These are phyloP conservation scores for Ptychadena robeensis DNA, from an alignment of 2,797 vertebrate species.

Conservation along the genomic window DNA sequence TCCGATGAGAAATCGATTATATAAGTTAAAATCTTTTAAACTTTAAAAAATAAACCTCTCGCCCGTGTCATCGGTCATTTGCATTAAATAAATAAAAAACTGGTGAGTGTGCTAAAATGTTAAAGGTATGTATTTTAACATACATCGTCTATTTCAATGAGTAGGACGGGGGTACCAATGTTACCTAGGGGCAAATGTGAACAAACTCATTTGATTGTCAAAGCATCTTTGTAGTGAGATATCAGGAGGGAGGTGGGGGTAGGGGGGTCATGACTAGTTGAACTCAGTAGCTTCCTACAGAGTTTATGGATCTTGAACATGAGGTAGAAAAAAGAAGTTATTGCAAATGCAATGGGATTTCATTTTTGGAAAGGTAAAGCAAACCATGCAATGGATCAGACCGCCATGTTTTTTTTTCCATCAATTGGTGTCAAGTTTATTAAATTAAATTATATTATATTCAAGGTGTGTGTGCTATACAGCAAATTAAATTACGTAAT, in stretches of 20 bases:
- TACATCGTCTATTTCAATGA: constrained; percentile 23
- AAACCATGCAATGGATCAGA: constrained; percentile 66
- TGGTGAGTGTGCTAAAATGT: constrained; percentile 40
- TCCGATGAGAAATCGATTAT: constrained; percentile 46
- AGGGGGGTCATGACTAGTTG: constrained; percentile 73
- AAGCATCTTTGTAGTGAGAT: constrained; percentile 83
- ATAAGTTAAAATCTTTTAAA: constrained; percentile 59
- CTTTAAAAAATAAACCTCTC: constrained; percentile 59
- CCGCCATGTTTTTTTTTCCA: constrained; percentile 9
- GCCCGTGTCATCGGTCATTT: constrained; percentile 14
- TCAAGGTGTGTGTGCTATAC: constrained; percentile 38
- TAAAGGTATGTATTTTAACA: constrained; percentile 11
- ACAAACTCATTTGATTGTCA: constrained; percentile 85
- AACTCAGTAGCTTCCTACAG: constrained; percentile 65
- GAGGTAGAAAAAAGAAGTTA: constrained; percentile 84
- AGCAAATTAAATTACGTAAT: constrained; percentile 59
- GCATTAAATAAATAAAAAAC: constrained; percentile 19
- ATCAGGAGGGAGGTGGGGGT: too few relatives aligned
- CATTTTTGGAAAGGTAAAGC: constrained; percentile 50
- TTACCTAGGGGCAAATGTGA: constrained; percentile 53
- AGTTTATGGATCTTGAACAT: constrained; percentile 73
- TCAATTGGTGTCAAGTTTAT: constrained; percentile 26
- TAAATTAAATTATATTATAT: constrained; percentile 45
- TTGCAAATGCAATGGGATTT: constrained; percentile 67
- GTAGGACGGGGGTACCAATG: constrained; percentile 1